These are phyloP conservation scores for Fopius arisanus DNA, from an alignment of 1,140 invertebrate genomes.

Conservation along the genomic window DNA sequence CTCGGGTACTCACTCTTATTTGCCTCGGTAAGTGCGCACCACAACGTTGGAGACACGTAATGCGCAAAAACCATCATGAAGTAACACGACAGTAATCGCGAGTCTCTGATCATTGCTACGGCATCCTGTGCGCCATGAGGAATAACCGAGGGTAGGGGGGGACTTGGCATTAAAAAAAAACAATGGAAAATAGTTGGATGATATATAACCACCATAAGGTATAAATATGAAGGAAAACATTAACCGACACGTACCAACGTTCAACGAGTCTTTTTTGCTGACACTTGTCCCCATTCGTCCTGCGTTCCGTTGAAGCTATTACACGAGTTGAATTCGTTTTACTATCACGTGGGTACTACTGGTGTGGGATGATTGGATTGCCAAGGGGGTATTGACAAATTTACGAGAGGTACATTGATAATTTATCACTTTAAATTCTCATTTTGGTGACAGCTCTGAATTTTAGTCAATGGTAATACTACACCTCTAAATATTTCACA, in stretches of 20 bases:
- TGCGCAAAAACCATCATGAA: constrained; percentile 9
- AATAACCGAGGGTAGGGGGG: background rate
- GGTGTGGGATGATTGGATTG: background rate
- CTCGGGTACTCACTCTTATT: background rate
- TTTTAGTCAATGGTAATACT: no score
- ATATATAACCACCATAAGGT: constrained; percentile 10
- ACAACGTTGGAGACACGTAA: constrained; percentile 13
- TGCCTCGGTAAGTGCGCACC: background rate
- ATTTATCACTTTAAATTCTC: background rate
- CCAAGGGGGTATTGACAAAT: background rate
- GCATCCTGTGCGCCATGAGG: background rate
- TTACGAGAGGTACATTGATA: background rate
- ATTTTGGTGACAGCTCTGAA: no score
- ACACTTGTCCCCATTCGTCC: constrained; percentile 8
- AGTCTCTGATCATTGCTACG: background rate
- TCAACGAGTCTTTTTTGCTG: background rate
- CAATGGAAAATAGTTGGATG: background rate
- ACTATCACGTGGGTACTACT: background rate
- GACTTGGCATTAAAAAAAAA: no score
- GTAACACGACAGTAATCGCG: constrained; percentile 8
- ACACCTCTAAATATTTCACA: no score
- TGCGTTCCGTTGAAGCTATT: background rate
- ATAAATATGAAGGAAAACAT: constrained; percentile 4
- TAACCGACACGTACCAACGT: constrained; percentile 3
- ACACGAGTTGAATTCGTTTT: background rate